Evolutionary conservation across 2,797 vertebrate species (phyloP).

Genomic region (Labroides dimidiatus): DNA sequence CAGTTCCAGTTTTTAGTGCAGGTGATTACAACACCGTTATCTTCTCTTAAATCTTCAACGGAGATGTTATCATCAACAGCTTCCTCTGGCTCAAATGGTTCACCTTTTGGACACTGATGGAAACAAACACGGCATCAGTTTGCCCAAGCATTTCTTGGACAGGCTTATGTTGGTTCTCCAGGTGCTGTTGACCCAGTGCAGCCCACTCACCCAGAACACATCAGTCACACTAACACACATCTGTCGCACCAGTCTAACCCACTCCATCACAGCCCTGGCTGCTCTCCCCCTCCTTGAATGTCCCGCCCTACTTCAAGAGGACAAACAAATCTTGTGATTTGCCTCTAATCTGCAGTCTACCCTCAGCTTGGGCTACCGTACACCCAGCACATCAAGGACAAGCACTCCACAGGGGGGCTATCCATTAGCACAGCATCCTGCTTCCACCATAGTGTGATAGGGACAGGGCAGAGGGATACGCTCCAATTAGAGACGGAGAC

Average conservation of each 20-base stretch:
- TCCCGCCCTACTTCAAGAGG: constrained; percentile 61
- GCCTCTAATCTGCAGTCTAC: constrained; percentile 78
- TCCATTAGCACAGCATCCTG: constrained; percentile 74
- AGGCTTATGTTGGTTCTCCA: constrained; percentile 63
- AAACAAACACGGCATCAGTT: constrained; percentile 64
- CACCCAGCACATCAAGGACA: constrained; percentile 75
- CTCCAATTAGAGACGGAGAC: constrained; percentile 77
- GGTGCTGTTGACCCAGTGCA: constrained; percentile 69
- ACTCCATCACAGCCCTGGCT: constrained; percentile 70
- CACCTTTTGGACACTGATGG: constrained; percentile 60
- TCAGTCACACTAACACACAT: constrained; percentile 80
- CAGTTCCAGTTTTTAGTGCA: constrained; percentile 72
- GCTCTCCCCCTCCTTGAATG: constrained; percentile 73
- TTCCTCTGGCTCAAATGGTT: constrained; percentile 56
- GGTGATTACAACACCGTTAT: constrained; percentile 79
- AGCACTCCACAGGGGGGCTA: constrained; percentile 60
- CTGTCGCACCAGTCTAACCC: constrained; percentile 64
- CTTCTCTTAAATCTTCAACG: constrained; percentile 67
- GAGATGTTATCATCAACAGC: constrained; percentile 52
- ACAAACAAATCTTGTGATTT: constrained; percentile 81
- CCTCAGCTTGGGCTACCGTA: constrained; percentile 63
- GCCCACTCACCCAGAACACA: constrained; percentile 73
- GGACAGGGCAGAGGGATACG: constrained; percentile 66
- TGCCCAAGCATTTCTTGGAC: constrained; percentile 54
- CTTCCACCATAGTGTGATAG: constrained; percentile 56